Base-by-base conservation (phyloP, 2,797 vertebrate species). In the Microhierax caerulescens region DNA sequence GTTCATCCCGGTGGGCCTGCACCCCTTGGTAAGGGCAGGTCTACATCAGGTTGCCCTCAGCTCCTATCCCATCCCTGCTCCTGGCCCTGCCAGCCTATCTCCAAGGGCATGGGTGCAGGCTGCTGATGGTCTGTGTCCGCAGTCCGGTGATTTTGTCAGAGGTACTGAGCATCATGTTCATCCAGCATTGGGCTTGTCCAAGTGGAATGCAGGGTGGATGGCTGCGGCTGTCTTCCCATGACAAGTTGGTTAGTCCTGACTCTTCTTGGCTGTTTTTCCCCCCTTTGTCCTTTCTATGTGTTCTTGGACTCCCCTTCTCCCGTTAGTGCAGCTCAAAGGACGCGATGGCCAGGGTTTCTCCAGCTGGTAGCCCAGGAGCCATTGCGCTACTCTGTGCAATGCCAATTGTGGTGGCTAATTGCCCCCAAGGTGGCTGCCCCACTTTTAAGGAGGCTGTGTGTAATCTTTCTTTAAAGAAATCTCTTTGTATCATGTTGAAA, bases 161-260 rank as follows among this genome's bases (percentile, higher is more conserved):
- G 32, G 34, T 53, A 17, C 19, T 5, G 25, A 51, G 45, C 30
- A 61, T 53, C 61, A 18, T 0, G 0, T 82, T 73, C 30, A 37
- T 28, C 28, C 43, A 53, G 61, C 18, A 45, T 81, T 65, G 70
- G 47, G 18, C 67, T 60, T 47, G 19, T 34, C 27, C 12, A 41
- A 47, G 15, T 34, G 43, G 50, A 92, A 69, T 7, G 10, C n/a
- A n/a, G 15, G 7, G 65, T 2, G 2, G 25, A 30, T 68, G 21
- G 34, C 48, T 2, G 1, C 0, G 1, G 5, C 27, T 34, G 41
- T 63, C 11, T 5, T 76, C 24, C 61, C 0, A 0, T 1, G 5
- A 50, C 30, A 54, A 24, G 14, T 9, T 11, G 7, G 13, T 60
- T 64, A 56, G 51, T 32, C 53, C 51, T 76, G 13, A 47, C 19